phyloP scores from a whole-genome alignment of 2,888 invertebrate species.

The Nasonovia ribisnigri region DNA sequence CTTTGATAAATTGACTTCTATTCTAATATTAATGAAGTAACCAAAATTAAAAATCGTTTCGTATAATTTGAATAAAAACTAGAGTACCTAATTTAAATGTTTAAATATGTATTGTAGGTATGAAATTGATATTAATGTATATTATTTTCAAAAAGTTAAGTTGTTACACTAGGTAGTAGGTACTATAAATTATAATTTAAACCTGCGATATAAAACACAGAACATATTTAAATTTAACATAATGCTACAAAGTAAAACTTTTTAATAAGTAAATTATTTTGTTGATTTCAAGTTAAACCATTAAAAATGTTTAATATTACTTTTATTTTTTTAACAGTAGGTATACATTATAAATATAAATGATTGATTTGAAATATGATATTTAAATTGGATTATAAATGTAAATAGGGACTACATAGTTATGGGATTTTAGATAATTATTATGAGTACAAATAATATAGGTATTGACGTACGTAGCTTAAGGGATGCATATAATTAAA shows the following conservation, averaged over 20 bases:
- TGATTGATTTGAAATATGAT: background rate
- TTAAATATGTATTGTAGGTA: background rate
- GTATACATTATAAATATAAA: background rate
- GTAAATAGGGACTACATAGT: background rate
- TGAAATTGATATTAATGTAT: background rate
- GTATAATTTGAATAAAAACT: background rate
- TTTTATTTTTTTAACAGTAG: no score
- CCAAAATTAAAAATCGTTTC: background rate
- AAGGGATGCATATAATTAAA: constrained; percentile 8
- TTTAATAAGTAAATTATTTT: background rate
- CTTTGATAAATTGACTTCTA: background rate
- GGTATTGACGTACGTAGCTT: background rate
- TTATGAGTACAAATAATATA: background rate
- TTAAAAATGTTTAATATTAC: background rate
- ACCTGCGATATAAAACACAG: background rate
- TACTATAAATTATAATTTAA: background rate
- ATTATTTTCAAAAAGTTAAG: background rate
- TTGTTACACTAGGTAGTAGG: background rate
- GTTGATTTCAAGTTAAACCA: background rate
- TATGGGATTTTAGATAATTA: background rate
- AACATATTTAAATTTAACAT: background rate
- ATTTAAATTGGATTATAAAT: background rate
- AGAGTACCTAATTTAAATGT: background rate
- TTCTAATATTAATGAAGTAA: background rate
- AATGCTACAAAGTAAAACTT: background rate